Conservation (phyloP, 2,113 vertebrate genomes). For the Tenrec ecaudatus region DNA sequence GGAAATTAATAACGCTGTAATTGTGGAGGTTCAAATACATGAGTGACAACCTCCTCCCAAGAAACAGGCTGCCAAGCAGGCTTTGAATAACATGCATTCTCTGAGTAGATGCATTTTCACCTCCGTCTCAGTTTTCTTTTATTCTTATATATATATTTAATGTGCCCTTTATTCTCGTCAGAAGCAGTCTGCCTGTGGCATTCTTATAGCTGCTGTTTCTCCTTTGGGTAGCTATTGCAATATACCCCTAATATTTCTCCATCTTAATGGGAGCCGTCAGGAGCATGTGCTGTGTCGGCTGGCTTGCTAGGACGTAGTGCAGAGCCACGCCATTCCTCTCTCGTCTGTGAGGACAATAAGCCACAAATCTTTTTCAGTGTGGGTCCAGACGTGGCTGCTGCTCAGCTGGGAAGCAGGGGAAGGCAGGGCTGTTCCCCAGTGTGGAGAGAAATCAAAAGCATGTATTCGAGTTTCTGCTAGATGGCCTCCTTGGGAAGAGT, state of each 20-base stretch:
- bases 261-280: slow-evolving; percentile 59
- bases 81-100: slow-evolving; percentile 42
- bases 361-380: slow-evolving; percentile 67
- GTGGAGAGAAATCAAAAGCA: slow-evolving; percentile 56
- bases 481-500: slow-evolving; percentile 65
- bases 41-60: not conserved
- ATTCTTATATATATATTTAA: not conserved
- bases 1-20: slow-evolving; percentile 64
- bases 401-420: slow-evolving; percentile 66
- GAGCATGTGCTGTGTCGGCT: slow-evolving; percentile 40
- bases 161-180: slow-evolving; percentile 39
- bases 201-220: slow-evolving; percentile 71
- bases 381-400: slow-evolving; percentile 49
- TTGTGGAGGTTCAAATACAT: not conserved
- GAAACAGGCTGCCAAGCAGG: not conserved
- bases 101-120: not conserved
- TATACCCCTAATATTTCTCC: slow-evolving; percentile 73
- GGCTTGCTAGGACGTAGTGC: slow-evolving; percentile 63
- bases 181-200: slow-evolving; percentile 51
- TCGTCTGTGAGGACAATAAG: slow-evolving; percentile 71
- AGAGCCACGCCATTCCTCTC: slow-evolving; percentile 71
- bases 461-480: slow-evolving; percentile 60
- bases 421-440: slow-evolving; percentile 64
- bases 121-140: not conserved
- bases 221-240: slow-evolving; percentile 74